Base-by-base conservation (phyloP, 2,797 vertebrate genomes). In the Peromyscus eremicus region DNA sequence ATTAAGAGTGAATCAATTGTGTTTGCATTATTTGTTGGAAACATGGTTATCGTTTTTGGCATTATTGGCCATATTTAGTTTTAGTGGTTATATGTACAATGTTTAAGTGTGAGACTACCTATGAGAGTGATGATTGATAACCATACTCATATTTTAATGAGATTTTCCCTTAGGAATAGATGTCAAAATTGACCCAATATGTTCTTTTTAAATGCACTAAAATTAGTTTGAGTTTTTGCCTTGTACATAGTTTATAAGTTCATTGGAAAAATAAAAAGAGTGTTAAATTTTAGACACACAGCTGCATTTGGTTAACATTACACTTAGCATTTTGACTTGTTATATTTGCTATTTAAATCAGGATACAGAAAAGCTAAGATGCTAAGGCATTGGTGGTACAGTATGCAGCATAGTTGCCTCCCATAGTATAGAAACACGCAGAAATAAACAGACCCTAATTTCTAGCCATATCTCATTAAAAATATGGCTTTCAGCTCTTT, bases 91-190 rank as follows among this genome's bases (percentile, higher is more conserved):
- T 68, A 3, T 2, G 19, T 52, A 13, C 3, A 83, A 7, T 64
- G 11, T 75, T 83, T 90, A 83, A 83, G 9, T 68, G 5, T 37
- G 52, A 91, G 40, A 62, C 23, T 88, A 19, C 0, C 6, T 82
- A 29, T 3, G 64, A 85, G 34, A 25, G 1, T 46, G 80, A 27
- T 76, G 52, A 85, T 52, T 92, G 62, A 94, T 85, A 84, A 66
- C 19, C 89, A 55, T 82, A 89, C n/a, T 89, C 32, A 52, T 79
- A 43, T 79, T 94, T 94, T 70, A 52, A 90, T 80, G 71, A 76
- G 14, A 68, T 73, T 91, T 94, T 49, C 6, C 16, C 17, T 91
- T 87, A 40, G 14, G 32, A 46, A 12, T 81, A 9, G 0, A 46
- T 94, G 6, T 84, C 66, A 77, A 86, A 37, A 25, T 64, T 94